Evolutionary conservation across 2,113 vertebrate genomes (phyloP), one percentile per base, ranked within the genome.

Genomic region (Xenotilapia longispinis): DNA sequence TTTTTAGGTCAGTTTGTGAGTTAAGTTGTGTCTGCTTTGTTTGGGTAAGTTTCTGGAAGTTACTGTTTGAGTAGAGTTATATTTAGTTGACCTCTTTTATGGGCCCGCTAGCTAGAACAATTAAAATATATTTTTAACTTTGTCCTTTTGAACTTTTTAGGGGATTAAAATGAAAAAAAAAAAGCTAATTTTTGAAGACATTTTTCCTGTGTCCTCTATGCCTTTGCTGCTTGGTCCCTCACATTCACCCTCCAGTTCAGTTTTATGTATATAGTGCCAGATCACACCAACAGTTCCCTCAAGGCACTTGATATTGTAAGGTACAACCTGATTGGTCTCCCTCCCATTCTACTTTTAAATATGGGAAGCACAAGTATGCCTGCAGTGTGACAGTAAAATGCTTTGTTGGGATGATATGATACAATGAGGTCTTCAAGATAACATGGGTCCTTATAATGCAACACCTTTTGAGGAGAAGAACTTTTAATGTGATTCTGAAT

Each of bases 71-170:
- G 5, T 33, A 33, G 15, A 33, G 15, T 60, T 60, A 10, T 33
- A 60, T 60, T 0, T 60, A 60, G 15, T 19, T 60, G 58, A 33
- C 58, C 28, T 60, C 9, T 60, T 60, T 33, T 60, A 60, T 60
- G 2, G 57, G 3, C 57, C 57, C 0, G 3, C 28, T 60, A 60
- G 1, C 26, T 3, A 60, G 26, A 31, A 58, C 26, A 60, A 31
- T 60, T 6, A 33, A 3, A 21, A 21, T 21, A 21, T 21, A 21
- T 21, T 21, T 21, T 21, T 21, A 21, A 21, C 21, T 21, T 21
- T 21, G 21, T 21, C 21, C 21, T 21, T 21, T 21, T 21, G 21
- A 21, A 21, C 21, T 21, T 21, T 21, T 21, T 21, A 21, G 21
- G 58, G 58, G 58, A 19, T 60, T 60, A 10, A 60, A 60, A 17